Conservation (phyloP, 2,113 vertebrate species). For the Anas platyrhynchos region DNA sequence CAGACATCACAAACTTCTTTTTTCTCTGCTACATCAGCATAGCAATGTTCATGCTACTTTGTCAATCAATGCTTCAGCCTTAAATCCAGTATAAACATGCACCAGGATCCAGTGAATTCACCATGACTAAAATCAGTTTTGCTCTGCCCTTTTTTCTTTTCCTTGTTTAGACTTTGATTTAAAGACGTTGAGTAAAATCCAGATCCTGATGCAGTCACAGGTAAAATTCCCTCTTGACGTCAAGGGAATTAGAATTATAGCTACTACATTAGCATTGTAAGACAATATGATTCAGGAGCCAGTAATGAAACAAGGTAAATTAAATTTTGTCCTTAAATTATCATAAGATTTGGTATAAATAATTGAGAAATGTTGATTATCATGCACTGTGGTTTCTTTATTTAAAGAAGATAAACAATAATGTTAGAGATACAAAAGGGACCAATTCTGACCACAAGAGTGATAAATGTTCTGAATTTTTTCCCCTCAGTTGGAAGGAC, state of each 20-base stretch:
- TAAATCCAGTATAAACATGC: background rate
- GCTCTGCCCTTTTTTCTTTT: background rate
- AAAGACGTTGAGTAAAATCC: background rate
- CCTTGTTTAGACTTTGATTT: background rate
- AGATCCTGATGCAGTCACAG: background rate
- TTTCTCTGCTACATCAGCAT: background rate
- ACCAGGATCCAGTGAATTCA: background rate
- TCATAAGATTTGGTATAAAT: background rate
- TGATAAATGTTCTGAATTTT: background rate
- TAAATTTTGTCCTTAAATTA: background rate
- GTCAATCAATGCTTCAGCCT: background rate
- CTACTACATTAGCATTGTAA: background rate
- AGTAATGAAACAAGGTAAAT: background rate
- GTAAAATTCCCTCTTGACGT: background rate
- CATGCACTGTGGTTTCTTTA: background rate
- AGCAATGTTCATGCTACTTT: background rate
- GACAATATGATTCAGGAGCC: background rate
- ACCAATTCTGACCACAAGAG: background rate
- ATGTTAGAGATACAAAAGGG: background rate
- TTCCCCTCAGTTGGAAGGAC: background rate
- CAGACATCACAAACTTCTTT: background rate
- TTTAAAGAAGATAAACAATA: background rate
- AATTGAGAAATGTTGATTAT: background rate
- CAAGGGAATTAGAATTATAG: background rate
- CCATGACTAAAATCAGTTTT: background rate